Percentiles rank a stretch among this genome's conserved stretches.
Evolutionary conservation across 64 coral and sea anemone species (phyloP).

Genomic region (Montipora cactus): DNA sequence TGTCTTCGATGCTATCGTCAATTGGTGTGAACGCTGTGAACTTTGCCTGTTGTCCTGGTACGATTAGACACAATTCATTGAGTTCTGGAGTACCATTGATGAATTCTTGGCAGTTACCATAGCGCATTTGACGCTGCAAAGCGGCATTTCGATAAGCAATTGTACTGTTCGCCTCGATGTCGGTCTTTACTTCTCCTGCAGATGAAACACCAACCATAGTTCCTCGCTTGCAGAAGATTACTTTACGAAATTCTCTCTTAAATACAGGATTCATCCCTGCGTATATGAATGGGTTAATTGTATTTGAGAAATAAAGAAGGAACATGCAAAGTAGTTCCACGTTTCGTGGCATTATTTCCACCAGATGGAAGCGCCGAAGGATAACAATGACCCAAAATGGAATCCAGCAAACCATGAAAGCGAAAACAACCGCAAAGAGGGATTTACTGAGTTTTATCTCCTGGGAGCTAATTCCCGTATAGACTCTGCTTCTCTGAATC

Average conservation of each 20-base stretch:
- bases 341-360: constrained; percentile 2
- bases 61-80: neutral
- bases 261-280: constrained; percentile 43
- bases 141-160: neutral
- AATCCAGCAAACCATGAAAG: constrained; percentile 42
- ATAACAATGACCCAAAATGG: constrained; percentile 47
- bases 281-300: constrained; percentile 54
- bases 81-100: neutral
- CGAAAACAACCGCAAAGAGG: constrained; percentile 34
- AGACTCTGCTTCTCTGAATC: neutral
- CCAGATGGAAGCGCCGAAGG: constrained; percentile 19
- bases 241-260: constrained; percentile 26
- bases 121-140: neutral
- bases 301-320: constrained; percentile 42
- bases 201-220: neutral
- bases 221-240: neutral
- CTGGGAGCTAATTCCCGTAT: neutral
- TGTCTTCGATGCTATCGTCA: neutral
- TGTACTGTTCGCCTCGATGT: neutral
- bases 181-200: neutral
- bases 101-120: neutral
- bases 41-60: neutral
- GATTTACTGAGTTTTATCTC: constrained; percentile 48
- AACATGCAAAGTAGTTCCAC: constrained; percentile 37
- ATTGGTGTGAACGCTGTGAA: neutral